A percentile compares a stretch with the other conserved stretches of the same genome.
Evolutionary conservation across 2,797 vertebrate genomes (phyloP).

Genomic region (Phrynocephalus vlangalii): DNA sequence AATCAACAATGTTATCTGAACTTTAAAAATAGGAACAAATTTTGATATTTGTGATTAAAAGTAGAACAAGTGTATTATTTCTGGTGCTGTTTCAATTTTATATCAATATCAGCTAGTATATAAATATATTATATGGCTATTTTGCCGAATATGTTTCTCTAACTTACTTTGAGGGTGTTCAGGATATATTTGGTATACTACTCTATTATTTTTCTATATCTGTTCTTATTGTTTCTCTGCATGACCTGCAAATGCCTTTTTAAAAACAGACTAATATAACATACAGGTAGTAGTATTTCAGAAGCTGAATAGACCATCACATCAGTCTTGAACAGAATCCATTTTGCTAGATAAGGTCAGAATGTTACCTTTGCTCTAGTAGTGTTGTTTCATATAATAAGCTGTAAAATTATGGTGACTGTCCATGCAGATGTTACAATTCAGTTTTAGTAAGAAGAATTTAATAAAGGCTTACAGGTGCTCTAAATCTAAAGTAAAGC

Average conservation of each 20-base stretch:
- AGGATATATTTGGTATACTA: not conserved
- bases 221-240: not conserved
- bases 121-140: not conserved
- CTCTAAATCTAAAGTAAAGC: conserved; percentile 6
- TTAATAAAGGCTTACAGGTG: not conserved
- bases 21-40: not conserved
- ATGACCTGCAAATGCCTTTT: not conserved
- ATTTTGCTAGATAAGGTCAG: not conserved
- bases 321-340: not conserved
- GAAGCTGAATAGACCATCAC: not conserved
- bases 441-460: not conserved
- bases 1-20: not conserved
- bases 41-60: not conserved
- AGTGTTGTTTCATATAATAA: not conserved
- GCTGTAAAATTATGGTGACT: not conserved
- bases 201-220: not conserved
- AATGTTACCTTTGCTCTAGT: not conserved
- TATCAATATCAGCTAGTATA: not conserved
- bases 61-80: not conserved
- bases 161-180: not conserved
- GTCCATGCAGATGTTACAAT: not conserved
- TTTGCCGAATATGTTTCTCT: not conserved
- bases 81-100: not conserved
- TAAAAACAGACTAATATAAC: not conserved
- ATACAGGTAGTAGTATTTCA: not conserved